A percentile compares a stretch with the other conserved stretches of the same genome.
Evolutionary conservation across 2,797 vertebrate species (phyloP).

Genomic region (Poecilia gillii): DNA sequence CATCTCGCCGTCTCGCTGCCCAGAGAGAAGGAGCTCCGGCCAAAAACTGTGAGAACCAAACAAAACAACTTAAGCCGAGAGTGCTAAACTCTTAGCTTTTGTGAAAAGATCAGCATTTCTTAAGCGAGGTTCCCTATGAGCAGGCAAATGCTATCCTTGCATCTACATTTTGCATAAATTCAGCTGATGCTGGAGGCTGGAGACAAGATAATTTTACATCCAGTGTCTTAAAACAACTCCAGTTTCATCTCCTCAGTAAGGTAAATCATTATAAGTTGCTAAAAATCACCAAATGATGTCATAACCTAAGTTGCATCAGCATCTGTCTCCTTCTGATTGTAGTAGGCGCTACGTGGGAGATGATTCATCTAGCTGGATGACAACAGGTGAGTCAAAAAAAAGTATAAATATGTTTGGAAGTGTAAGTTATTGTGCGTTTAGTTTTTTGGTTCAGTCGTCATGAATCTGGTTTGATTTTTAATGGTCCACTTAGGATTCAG

Average conservation of each 20-base stretch:
- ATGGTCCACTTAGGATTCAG: not conserved
- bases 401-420: not conserved
- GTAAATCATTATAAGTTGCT: not conserved
- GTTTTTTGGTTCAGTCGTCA: not conserved
- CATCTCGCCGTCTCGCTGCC: slow-evolving; percentile 41
- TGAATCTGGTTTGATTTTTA: not conserved
- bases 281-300: not conserved
- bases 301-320: not conserved
- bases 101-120: not conserved
- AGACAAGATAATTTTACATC: not conserved
- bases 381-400: not conserved
- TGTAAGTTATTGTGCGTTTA: not conserved
- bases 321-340: not conserved
- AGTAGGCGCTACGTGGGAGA: not conserved
- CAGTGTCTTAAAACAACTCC: not conserved
- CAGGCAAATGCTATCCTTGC: not conserved
- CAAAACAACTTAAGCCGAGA: slow-evolving; percentile 36
- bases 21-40: slow-evolving; percentile 40
- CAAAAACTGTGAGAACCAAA: not conserved
- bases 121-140: not conserved
- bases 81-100: not conserved
- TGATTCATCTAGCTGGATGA: not conserved
- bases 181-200: not conserved
- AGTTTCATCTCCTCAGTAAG: not conserved
- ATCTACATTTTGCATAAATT: not conserved